These are phyloP conservation scores for Gorsachius goisagi DNA, from an alignment of 2,113 vertebrate genomes.

Conservation along the genomic window DNA sequence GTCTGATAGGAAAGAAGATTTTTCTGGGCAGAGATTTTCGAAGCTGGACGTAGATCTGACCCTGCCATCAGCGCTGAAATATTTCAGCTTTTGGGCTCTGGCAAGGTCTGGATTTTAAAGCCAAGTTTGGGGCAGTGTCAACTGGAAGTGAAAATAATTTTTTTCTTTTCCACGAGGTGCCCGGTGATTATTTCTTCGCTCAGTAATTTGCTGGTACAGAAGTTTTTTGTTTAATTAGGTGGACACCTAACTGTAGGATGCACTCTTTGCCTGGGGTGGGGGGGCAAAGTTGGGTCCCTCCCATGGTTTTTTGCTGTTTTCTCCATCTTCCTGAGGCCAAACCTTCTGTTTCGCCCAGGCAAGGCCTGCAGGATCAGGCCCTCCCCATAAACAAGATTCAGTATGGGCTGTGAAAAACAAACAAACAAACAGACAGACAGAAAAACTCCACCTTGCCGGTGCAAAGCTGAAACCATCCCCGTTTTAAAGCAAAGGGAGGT, in stretches of 20 bases:
- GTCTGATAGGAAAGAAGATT: not conserved
- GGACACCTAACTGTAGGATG: not conserved
- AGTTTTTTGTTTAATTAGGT: not conserved
- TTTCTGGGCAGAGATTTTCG: not conserved
- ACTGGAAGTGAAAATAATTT: not conserved
- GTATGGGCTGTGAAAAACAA: not conserved
- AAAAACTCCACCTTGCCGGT: not conserved
- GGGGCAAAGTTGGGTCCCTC: not conserved
- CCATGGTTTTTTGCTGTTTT: not conserved
- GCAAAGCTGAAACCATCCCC: not conserved
- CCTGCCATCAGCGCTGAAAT: not conserved
- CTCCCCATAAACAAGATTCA: fast-evolving
- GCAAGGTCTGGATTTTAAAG: not conserved
- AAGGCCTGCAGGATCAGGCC: not conserved
- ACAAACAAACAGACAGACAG: not conserved
- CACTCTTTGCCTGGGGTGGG: fast-evolving
- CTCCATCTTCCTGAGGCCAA: not conserved
- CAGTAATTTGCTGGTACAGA: not conserved
- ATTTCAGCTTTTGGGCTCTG: slow-evolving; percentile 13
- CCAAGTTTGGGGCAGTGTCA: not conserved
- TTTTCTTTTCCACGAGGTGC: not conserved
- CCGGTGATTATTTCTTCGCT: not conserved
- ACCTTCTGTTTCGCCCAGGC: not conserved
- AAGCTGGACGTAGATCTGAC: not conserved
- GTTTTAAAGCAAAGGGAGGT: not conserved